A percentile compares a stretch with the other conserved stretches of the same genome.
These are phyloP conservation scores for Formicarius rufipectus DNA, from an alignment of 2,113 vertebrate species.

Conservation along the genomic window DNA sequence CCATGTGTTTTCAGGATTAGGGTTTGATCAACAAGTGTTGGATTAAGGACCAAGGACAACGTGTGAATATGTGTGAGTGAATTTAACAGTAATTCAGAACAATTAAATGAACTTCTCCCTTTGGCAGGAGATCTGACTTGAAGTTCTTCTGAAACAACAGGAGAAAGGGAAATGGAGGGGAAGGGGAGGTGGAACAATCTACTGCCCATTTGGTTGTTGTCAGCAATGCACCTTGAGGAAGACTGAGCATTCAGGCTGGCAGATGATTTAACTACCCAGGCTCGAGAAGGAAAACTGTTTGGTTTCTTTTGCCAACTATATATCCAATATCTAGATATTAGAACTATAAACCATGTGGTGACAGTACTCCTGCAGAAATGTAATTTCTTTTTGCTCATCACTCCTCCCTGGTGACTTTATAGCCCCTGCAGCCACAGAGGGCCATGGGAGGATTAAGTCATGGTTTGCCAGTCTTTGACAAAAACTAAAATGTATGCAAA, in stretches of 20 bases:
- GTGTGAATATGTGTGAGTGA: not conserved
- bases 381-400: not conserved
- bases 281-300: not conserved
- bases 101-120: not conserved
- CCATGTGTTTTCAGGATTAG: not conserved
- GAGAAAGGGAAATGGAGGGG: not conserved
- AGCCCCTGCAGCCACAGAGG: not conserved
- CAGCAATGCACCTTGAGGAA: not conserved
- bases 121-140: not conserved
- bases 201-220: not conserved
- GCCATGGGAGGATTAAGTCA: not conserved
- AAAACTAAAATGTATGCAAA: not conserved
- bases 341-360: not conserved
- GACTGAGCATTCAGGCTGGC: not conserved
- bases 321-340: not conserved
- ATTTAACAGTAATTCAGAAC: not conserved
- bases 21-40: not conserved
- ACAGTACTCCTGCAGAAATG: not conserved
- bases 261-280: not conserved
- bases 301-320: not conserved
- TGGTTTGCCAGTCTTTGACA: not conserved
- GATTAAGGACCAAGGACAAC: not conserved
- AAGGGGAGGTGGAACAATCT: not conserved
- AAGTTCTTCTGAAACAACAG: not conserved
- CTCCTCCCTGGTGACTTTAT: not conserved